Percentiles rank a stretch among this genome's conserved stretches.
Conservation (phyloP, 1,140 invertebrate species). For the Neelides sp. region DNA sequence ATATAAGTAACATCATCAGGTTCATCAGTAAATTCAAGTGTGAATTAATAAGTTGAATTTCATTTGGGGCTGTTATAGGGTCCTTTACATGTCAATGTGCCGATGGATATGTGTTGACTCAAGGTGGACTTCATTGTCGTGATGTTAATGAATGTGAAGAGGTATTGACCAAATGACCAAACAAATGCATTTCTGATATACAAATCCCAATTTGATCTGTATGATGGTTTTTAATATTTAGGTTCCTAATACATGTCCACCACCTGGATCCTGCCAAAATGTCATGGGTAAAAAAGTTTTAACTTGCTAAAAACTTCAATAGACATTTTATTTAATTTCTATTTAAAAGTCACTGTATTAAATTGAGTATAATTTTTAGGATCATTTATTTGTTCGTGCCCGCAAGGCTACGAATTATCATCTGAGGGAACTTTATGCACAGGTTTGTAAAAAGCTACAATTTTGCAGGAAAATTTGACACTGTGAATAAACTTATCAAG, state of each 20-base stretch:
- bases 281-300: constrained; percentile 56
- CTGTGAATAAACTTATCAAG: background rate
- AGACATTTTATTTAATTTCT: background rate
- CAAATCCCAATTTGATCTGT: constrained; percentile 8
- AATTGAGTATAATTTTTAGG: constrained; percentile 50
- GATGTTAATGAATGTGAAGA: constrained; percentile 56
- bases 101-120: constrained; percentile 54
- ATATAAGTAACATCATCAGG: too few relatives aligned
- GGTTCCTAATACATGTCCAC: constrained; percentile 46
- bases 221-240: constrained; percentile 32
- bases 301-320: constrained; percentile 27
- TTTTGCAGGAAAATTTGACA: background rate
- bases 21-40: too few relatives aligned
- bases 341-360: background rate
- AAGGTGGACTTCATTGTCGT: constrained; percentile 54
- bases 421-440: constrained; percentile 47
- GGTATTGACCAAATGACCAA: constrained; percentile 36
- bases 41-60: too few relatives aligned
- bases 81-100: constrained; percentile 73
- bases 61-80: background rate
- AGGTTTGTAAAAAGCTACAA: constrained; percentile 37
- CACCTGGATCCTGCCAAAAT: constrained; percentile 54
- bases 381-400: constrained; percentile 51
- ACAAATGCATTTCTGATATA: background rate
- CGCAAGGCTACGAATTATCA: constrained; percentile 51